Conservation (phyloP, 2,113 vertebrate species). For the Nyctibius bracteatus region DNA sequence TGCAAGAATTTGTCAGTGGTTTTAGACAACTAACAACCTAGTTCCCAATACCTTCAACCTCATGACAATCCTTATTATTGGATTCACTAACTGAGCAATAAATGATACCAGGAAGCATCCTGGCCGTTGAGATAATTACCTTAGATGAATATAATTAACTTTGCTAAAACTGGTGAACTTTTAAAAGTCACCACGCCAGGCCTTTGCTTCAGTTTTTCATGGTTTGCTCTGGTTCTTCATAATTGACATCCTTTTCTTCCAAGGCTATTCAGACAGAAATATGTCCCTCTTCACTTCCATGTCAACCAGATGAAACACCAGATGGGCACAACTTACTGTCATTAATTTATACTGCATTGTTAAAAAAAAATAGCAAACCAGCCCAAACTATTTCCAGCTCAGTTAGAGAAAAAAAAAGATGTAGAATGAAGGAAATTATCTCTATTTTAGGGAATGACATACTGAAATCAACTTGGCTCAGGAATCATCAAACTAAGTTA, state of each 20-base stretch:
- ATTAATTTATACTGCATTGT: conserved; percentile 21
- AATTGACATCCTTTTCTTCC: conserved; percentile 36
- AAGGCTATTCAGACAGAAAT: conserved; percentile 26
- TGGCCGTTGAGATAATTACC: background rate
- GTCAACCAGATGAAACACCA: conserved; percentile 28
- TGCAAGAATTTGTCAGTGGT: background rate
- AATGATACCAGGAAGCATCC: background rate
- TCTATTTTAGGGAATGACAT: background rate
- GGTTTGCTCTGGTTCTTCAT: conserved; percentile 26
- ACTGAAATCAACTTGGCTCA: background rate
- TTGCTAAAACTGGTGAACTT: background rate
- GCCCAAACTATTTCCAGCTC: background rate
- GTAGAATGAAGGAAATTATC: background rate
- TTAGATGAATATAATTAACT: background rate
- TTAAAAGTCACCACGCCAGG: background rate
- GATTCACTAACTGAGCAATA: background rate
- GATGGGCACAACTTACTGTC: conserved; percentile 9
- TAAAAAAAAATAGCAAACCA: background rate
- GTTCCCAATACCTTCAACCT: background rate
- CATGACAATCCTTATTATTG: background rate
- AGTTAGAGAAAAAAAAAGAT: background rate
- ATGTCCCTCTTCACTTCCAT: background rate
- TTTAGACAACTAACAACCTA: background rate
- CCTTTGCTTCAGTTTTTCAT: conserved; percentile 15
- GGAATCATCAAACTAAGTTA: background rate